Evolutionary conservation across 2,888 invertebrate genomes (phyloP), one percentile per base, ranked within the genome.

Genomic region (Eilema depressum): DNA sequence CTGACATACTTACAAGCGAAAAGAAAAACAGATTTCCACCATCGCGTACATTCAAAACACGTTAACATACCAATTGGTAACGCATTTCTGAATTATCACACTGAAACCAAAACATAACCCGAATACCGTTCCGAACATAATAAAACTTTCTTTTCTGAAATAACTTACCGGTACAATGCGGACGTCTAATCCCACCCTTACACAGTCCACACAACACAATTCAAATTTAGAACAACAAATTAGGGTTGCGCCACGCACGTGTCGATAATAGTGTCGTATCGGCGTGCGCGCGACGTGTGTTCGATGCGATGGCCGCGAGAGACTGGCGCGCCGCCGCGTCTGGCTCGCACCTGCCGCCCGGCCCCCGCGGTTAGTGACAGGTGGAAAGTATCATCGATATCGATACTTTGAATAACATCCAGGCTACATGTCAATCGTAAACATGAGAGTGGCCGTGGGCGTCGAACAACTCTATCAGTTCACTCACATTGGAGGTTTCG

Each of bases 311-410:
- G 88, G 88, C 87, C 93, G 93, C 93, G 93, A 85, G 88, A 91
- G 92, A 94, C 95, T 95, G 93, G 91, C 94, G 94, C 95, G 94
- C 93, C 95, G 92, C 88, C 85, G 90, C 91, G 95, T 95, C 95
- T 94, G 89, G 84, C 88, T 84, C 84, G 88, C 93, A 92, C 93
- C 93, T 92, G 93, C 86, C 93, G 92, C 92, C 93, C 94, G 90
- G 83, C 91, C 91, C 91, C 91, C 90, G 87, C 90, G 78, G 75
- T 74, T 91, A 92, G 91, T 86, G 92, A 88, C 90, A 91, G 91
- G 91, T 90, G 90, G 83, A 86, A 83, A 83, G 78, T 76, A 63
- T 76, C 86, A 91, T 92, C 94, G 94, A 94, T 92, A 91, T 94
- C 93, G 94, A 93, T 92, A 86, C 81, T 84, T 69, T 60, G 59